Evolutionary conservation across 2,797 vertebrate genomes (phyloP).

Genomic region (Myripristis jacobus): DNA sequence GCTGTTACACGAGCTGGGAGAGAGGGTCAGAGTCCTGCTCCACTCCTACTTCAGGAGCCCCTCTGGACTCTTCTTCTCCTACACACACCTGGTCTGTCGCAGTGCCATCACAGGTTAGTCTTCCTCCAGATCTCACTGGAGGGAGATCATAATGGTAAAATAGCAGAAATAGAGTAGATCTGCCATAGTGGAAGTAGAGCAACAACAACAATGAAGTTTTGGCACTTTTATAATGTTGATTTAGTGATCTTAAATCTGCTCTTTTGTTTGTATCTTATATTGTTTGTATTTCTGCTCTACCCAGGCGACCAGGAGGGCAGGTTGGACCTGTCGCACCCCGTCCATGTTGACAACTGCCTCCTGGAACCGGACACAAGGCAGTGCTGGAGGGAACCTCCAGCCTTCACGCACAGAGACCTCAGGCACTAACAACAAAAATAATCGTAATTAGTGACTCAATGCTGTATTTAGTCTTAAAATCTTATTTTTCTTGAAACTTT

Average conservation of each 20-base stretch:
- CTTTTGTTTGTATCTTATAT: neutral
- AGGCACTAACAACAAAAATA: slow-evolving; percentile 81
- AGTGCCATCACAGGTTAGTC: slow-evolving; percentile 87
- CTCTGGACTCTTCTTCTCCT: slow-evolving; percentile 88
- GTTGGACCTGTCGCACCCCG: slow-evolving; percentile 94
- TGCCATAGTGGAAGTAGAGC: neutral
- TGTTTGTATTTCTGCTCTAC: slow-evolving; percentile 25
- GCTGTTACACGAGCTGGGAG: slow-evolving; percentile 90
- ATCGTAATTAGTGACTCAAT: neutral
- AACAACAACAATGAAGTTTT: neutral
- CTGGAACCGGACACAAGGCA: slow-evolving; percentile 93
- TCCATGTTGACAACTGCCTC: slow-evolving; percentile 97
- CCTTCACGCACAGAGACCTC: slow-evolving; percentile 94
- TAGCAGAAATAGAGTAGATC: neutral
- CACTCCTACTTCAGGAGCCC: slow-evolving; percentile 94
- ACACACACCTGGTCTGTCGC: slow-evolving; percentile 95
- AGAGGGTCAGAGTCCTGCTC: slow-evolving; percentile 86
- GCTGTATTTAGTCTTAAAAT: neutral
- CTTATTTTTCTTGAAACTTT: neutral
- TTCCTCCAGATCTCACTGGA: neutral
- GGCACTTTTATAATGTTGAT: neutral
- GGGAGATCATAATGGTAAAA: neutral
- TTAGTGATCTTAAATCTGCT: neutral
- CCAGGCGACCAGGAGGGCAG: slow-evolving; percentile 92
- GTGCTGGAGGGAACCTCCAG: slow-evolving; percentile 95